phyloP scores from a whole-genome alignment of 2,113 vertebrate genomes.

The Corythaixoides concolor region DNA sequence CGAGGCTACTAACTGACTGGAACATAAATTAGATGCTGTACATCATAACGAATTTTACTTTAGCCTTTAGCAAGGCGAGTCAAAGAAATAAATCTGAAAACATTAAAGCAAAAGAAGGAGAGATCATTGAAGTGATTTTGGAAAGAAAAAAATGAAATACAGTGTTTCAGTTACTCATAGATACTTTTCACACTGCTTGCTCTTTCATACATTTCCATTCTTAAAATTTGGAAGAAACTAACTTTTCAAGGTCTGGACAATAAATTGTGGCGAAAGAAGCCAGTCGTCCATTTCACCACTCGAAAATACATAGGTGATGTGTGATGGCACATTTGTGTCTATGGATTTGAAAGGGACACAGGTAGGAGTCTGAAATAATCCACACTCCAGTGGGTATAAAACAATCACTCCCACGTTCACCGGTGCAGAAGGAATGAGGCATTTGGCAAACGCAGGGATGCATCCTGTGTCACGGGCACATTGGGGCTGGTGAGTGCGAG shows the following conservation, averaged over 20 bases:
- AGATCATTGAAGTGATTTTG: background rate
- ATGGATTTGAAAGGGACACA: background rate
- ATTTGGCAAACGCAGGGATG: background rate
- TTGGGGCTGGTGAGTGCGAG: background rate
- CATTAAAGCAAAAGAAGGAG: background rate
- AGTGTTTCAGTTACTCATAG: background rate
- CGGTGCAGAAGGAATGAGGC: background rate
- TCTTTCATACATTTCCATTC: background rate
- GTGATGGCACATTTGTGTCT: background rate
- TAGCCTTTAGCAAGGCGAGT: background rate
- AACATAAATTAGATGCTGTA: background rate
- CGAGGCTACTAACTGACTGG: background rate
- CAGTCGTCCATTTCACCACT: background rate
- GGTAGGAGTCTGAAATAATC: background rate
- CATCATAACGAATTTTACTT: background rate
- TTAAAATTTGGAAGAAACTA: background rate
- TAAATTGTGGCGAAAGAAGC: background rate
- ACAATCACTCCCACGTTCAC: rapidly evolving
- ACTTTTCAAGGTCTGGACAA: background rate
- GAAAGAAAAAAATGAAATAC: background rate
- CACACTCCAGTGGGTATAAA: rapidly evolving
- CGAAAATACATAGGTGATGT: rapidly evolving
- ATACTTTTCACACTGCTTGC: background rate
- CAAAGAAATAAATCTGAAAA: background rate
- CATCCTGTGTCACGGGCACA: rapidly evolving